Percentiles rank a stretch among this genome's conserved stretches.
phyloP scores from a whole-genome alignment of 2,113 vertebrate genomes.

The Oncorhynchus clarkii region DNA sequence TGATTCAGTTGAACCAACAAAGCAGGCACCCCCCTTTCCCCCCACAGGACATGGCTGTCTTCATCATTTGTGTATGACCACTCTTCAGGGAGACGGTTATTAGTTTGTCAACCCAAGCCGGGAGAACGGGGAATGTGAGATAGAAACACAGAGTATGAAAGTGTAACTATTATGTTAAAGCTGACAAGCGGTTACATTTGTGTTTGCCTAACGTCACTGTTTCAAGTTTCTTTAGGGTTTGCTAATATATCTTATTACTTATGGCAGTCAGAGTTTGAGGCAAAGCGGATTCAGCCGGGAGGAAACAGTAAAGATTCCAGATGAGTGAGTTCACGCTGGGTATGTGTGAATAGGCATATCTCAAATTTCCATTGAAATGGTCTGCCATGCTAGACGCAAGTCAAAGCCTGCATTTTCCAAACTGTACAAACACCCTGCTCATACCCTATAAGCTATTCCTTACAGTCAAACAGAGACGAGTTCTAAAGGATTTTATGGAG shows the following conservation, averaged over 20 bases:
- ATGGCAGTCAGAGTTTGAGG: constrained; percentile 15
- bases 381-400: constrained; percentile 36
- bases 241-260: constrained; percentile 16
- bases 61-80: constrained; percentile 32
- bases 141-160: constrained; percentile 12
- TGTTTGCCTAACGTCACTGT: constrained; percentile 26
- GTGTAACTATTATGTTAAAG: not conserved
- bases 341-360: constrained; percentile 48
- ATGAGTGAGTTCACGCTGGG: constrained; percentile 41
- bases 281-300: constrained; percentile 16
- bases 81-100: constrained; percentile 24
- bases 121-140: constrained; percentile 9
- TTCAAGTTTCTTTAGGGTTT: not conserved
- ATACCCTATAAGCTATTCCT: not conserved
- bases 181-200: constrained; percentile 7
- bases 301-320: constrained; percentile 46
- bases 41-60: constrained; percentile 17
- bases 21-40: constrained; percentile 4
- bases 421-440: constrained; percentile 24
- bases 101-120: constrained; percentile 23
- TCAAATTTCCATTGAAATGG: constrained; percentile 47
- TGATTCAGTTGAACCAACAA: constrained; percentile 54
- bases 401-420: constrained; percentile 46
- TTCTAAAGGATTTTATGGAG: not conserved
- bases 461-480: not conserved